Base-by-base conservation (phyloP, 2,888 invertebrate species). In the Phaonia tiefii region DNA sequence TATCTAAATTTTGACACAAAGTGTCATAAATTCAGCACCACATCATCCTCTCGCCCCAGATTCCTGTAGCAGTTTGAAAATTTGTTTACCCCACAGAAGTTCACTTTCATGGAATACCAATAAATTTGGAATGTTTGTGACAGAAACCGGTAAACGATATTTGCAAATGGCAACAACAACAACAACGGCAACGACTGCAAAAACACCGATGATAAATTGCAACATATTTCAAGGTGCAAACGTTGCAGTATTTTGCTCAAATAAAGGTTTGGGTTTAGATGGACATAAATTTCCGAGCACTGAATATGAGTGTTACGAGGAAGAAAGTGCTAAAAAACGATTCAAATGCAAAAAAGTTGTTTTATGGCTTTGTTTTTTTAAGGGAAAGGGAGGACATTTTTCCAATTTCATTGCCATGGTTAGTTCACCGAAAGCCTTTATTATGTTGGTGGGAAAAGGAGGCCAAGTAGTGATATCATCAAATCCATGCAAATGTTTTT, bases 81-180 rank as follows among this genome's bases (percentile, higher is more conserved):
- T 31, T 31, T 8, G 31, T 31, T 31, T 31, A 13, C 25, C 25
- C 22, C 54, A 22, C 11, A 11, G 1, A 44, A 10, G 13, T 63
- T 63, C 44, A 25, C 78, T 77, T 75, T 70, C 56, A 80, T 74
- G 80, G 81, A 80, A 77, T 70, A 69, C 63, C 77, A 44, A 84
- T 84, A 83, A 83, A 84, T 83, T 82, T 65, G 37, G 54, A 82
- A 80, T 76, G 74, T 79, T 82, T 82, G 75, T 77, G 84, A 83
- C 82, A 79, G 63, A 77, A 74, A 70, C 81, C 82, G 82, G 73
- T 80, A 73, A 70, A 77, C 80, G 79, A 81, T 76, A 31, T 65
- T 51, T 51, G 39, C 74, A 63, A 70, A 17, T 42, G 42, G 44
- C 25, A 31, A 26, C 63, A 54, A 26, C 56, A 63, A 39, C 17